These are phyloP conservation scores for Drosophila paranaensis DNA, from an alignment of 2,888 invertebrate genomes.

Conservation along the genomic window DNA sequence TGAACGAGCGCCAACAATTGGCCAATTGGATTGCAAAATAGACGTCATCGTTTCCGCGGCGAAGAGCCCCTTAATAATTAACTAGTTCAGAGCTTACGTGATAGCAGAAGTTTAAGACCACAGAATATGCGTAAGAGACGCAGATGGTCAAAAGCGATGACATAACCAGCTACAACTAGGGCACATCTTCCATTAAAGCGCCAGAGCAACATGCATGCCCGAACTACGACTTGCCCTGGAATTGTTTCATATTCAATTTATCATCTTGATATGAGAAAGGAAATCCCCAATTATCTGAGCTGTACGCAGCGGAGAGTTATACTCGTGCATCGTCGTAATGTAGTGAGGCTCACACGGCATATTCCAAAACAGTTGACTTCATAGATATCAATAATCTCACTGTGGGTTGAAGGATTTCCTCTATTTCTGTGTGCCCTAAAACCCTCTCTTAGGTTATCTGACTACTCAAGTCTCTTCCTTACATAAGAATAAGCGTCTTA, in stretches of 20 bases:
- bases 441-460: neutral
- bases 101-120: neutral
- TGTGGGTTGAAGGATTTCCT: too few relatives aligned
- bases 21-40: slow-evolving; percentile 64
- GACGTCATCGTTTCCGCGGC: slow-evolving; percentile 58
- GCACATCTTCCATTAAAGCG: neutral
- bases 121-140: slow-evolving; percentile 1
- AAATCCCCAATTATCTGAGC: neutral
- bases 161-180: neutral
- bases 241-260: neutral
- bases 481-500: neutral
- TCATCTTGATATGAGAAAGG: neutral
- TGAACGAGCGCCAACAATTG: slow-evolving; percentile 48
- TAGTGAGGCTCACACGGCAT: neutral
- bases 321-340: neutral
- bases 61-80: slow-evolving; percentile 17
- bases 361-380: neutral
- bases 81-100: slow-evolving; percentile 10
- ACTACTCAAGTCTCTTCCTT: neutral
- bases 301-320: neutral
- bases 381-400: neutral
- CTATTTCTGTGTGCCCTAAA: neutral
- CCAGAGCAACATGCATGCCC: neutral
- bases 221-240: neutral
- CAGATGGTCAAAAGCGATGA: neutral